phyloP scores from a whole-genome alignment of 2,797 vertebrate genomes.

The Megalops cyprinoides region DNA sequence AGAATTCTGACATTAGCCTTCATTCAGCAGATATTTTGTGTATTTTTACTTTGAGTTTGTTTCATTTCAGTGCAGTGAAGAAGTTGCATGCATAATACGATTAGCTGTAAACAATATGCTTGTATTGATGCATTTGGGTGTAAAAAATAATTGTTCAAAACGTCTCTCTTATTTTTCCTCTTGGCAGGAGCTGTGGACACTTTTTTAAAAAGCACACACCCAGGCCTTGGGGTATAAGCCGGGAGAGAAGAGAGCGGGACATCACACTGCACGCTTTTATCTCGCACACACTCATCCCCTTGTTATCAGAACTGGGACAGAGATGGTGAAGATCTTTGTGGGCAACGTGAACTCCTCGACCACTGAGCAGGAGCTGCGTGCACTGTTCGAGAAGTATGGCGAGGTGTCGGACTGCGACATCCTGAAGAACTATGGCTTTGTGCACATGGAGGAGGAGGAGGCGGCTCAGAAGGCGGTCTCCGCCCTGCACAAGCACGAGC shows the following conservation, averaged over 20 bases:
- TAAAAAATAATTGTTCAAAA: too few species aligned
- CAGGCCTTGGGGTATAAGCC: neutral
- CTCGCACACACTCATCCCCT: neutral
- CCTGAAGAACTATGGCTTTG: constrained; percentile 72
- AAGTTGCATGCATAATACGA: too few species aligned
- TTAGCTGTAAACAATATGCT: too few species aligned
- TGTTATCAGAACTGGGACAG: constrained; percentile 26
- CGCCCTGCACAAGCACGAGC: constrained; percentile 65
- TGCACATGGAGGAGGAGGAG: constrained; percentile 73
- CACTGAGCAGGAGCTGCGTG: constrained; percentile 63
- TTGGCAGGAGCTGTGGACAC: neutral
- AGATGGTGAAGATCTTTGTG: constrained; percentile 74
- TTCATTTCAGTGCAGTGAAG: too few species aligned
- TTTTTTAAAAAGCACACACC: neutral
- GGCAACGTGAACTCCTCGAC: constrained; percentile 67
- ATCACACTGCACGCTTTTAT: neutral
- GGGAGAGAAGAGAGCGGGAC: neutral
- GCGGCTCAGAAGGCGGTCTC: constrained; percentile 67
- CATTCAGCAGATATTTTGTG: too few species aligned
- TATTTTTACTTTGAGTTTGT: too few species aligned
- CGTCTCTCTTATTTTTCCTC: neutral
- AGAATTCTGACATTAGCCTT: too few species aligned
- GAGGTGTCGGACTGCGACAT: constrained; percentile 72
- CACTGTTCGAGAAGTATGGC: constrained; percentile 67
- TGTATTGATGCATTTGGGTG: too few species aligned